Percentiles rank a stretch among this genome's conserved stretches.
phyloP scores from a whole-genome alignment of 1,140 invertebrate species.

The Myzus persicae region DNA sequence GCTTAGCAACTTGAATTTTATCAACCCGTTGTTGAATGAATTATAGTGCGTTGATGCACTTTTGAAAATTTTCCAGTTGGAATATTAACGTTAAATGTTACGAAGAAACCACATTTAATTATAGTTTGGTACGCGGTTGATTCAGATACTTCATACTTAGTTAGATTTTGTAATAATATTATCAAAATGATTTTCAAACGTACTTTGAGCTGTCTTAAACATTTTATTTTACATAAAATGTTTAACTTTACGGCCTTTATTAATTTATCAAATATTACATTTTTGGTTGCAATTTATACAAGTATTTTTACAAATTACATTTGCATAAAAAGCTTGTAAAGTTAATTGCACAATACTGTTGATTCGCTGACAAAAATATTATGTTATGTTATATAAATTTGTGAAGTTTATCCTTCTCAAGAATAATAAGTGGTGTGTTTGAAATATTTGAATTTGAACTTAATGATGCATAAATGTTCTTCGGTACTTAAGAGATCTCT shows the following conservation, averaged over 20 bases:
- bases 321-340: slow-evolving; percentile 16
- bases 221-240: background rate
- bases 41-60: background rate
- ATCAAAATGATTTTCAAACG: background rate
- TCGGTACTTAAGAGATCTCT: background rate
- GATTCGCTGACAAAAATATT: background rate
- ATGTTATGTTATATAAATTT: background rate
- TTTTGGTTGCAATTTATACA: background rate
- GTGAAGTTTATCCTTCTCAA: background rate
- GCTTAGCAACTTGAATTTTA: background rate
- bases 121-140: background rate
- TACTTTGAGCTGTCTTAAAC: background rate
- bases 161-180: background rate
- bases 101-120: background rate
- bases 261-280: slow-evolving; percentile 20
- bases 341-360: slow-evolving; percentile 27
- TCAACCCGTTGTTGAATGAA: background rate
- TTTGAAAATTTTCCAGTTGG: background rate
- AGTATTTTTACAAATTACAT: slow-evolving; percentile 34
- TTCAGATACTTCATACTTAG: background rate
- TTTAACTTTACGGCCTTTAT: background rate
- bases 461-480: slow-evolving; percentile 15
- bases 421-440: background rate
- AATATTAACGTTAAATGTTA: background rate
- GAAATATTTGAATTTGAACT: slow-evolving; percentile 10